Conservation (phyloP, 2,797 vertebrate species). For the Ataeniobius toweri region DNA sequence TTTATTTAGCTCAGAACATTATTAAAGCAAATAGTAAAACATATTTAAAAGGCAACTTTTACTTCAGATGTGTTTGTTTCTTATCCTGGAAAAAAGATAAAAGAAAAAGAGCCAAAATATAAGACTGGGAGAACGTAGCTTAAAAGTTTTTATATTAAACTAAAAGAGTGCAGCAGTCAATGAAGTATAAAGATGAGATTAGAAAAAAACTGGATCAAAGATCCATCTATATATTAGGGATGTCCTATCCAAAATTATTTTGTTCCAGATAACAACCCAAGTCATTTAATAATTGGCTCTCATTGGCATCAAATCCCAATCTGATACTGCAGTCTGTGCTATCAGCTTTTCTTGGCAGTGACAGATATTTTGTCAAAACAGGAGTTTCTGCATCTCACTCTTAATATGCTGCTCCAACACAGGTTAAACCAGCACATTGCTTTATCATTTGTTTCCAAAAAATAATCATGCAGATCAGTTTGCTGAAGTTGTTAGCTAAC, state of each 20-base stretch:
- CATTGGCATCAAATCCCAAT: neutral
- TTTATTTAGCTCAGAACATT: slow-evolving; percentile 19
- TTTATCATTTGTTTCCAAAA: neutral
- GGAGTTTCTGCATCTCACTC: neutral
- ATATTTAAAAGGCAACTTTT: slow-evolving; percentile 17
- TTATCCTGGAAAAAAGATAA: neutral
- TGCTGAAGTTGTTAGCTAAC: neutral
- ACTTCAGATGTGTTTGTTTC: slow-evolving; percentile 26
- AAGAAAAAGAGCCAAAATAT: neutral
- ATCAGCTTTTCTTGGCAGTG: neutral
- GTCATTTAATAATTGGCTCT: neutral
- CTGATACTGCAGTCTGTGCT: neutral
- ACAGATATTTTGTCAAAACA: neutral
- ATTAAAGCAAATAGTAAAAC: slow-evolving; percentile 20
- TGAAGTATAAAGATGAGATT: neutral
- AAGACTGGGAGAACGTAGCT: too few relatives aligned
- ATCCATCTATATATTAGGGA: neutral
- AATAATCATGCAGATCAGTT: neutral
- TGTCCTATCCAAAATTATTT: neutral
- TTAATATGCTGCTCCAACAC: neutral
- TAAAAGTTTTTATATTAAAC: neutral
- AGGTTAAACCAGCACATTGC: neutral
- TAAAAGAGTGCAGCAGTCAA: neutral
- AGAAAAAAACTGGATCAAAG: neutral
- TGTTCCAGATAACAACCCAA: neutral